Percentiles rank a stretch among this genome's conserved stretches.
These are phyloP conservation scores for Drosophila kanapiae DNA, from an alignment of 1,140 invertebrate species.

Conservation along the genomic window DNA sequence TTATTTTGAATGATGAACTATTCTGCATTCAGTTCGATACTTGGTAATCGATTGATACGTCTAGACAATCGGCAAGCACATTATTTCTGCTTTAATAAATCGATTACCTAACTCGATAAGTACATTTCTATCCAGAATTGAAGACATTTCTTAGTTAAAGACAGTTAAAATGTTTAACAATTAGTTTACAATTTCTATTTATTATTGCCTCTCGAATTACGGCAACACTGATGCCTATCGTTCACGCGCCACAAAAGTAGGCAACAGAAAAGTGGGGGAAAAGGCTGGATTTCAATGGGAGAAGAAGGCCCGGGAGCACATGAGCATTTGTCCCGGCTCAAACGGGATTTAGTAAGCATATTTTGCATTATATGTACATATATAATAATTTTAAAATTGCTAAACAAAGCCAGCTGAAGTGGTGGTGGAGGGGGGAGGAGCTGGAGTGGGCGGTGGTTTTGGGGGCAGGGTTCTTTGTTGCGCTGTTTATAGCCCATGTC, in stretches of 20 bases:
- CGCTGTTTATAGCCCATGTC: slow-evolving; percentile 56
- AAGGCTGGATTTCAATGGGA: slow-evolving; percentile 1
- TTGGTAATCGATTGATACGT: background rate
- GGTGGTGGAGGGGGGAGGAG: background rate
- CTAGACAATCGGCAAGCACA: too few relatives aligned
- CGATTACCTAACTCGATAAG: too few relatives aligned
- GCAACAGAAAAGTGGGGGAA: slow-evolving; percentile 18
- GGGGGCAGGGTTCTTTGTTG: slow-evolving; percentile 22
- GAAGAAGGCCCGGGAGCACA: background rate
- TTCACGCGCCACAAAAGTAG: slow-evolving; percentile 49
- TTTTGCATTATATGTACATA: slow-evolving; percentile 14
- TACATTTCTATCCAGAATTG: background rate
- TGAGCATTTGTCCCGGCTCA: slow-evolving; percentile 30
- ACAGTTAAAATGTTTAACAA: background rate
- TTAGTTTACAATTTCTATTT: background rate
- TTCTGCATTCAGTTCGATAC: background rate
- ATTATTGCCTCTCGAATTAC: background rate
- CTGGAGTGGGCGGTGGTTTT: slow-evolving; percentile 9
- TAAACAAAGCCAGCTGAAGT: slow-evolving; percentile 25
- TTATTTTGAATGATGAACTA: background rate
- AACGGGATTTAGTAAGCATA: slow-evolving; percentile 39
- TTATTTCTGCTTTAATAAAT: too few relatives aligned
- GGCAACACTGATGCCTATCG: slow-evolving; percentile 26
- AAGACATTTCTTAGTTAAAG: too few relatives aligned
- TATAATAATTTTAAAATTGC: slow-evolving; percentile 47